Percentiles rank a stretch among this genome's conserved stretches.
Evolutionary conservation across 1,140 invertebrate species (phyloP).

Genomic region (Dendroctonus ponderosae): DNA sequence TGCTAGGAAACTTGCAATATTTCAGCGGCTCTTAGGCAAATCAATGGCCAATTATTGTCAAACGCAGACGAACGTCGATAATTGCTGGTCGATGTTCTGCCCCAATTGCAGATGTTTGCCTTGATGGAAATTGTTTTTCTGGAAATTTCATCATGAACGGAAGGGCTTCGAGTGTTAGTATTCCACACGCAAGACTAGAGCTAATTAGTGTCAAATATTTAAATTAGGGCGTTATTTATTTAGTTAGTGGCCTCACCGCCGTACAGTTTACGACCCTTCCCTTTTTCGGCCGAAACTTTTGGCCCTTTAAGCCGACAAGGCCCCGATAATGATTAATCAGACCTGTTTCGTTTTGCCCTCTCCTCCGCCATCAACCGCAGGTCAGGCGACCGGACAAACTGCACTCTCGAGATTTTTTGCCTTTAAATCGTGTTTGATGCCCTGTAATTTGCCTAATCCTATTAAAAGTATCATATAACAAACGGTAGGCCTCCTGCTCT

Average conservation of each 20-base stretch:
- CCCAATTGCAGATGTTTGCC: no score
- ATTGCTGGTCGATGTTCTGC: no score
- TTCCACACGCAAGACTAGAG: no score
- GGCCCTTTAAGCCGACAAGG: not conserved
- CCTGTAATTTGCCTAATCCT: conserved; percentile 45
- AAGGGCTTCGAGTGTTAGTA: no score
- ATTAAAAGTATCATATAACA: conserved; percentile 40
- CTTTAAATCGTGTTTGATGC: conserved; percentile 21
- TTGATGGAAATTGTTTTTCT: no score
- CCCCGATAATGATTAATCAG: conserved; percentile 1
- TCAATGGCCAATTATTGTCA: no score
- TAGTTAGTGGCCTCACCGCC: not conserved
- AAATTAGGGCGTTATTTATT: not conserved
- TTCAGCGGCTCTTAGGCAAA: no score
- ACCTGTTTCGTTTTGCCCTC: not conserved
- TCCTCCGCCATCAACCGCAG: not conserved
- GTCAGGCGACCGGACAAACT: not conserved
- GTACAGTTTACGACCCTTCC: no score
- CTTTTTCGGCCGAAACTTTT: not conserved
- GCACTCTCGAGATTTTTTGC: not conserved
- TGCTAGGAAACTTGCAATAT: no score
- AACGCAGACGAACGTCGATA: no score
- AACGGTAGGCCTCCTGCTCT: conserved; percentile 4
- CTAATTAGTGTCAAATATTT: no score
- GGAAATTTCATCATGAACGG: no score